Evolutionary conservation across 1,140 invertebrate genomes (phyloP).

Genomic region (Sweltsa coloradensis): DNA sequence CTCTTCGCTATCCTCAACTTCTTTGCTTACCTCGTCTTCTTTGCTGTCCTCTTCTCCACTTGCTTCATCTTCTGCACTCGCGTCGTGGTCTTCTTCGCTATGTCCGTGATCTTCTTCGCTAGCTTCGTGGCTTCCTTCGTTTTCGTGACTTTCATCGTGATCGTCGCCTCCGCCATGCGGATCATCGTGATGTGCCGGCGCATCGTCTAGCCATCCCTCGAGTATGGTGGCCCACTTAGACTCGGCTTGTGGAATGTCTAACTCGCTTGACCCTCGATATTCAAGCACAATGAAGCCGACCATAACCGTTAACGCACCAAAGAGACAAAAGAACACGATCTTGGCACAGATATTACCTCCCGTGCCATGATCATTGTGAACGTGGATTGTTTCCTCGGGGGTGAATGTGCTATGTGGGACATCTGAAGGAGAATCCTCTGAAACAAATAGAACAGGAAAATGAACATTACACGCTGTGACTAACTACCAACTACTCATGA

Average conservation of each 20-base stretch:
- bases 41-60: background rate
- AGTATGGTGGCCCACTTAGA: constrained; percentile 59
- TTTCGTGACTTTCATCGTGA: no score
- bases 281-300: constrained; percentile 66
- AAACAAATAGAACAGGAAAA: no score
- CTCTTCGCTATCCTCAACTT: background rate
- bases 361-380: constrained; percentile 56
- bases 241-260: constrained; percentile 53
- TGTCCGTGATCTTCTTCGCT: no score
- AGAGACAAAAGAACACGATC: constrained; percentile 62
- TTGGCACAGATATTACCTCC: constrained; percentile 71
- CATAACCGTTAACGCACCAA: constrained; percentile 52
- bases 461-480: no score
- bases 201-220: constrained; percentile 66
- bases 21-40: background rate
- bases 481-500: no score
- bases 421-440: no score
- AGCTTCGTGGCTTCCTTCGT: no score
- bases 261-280: constrained; percentile 63
- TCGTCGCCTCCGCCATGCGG: no score
- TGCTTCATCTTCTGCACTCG: background rate
- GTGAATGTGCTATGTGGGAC: constrained; percentile 13
- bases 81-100: constrained; percentile 2
- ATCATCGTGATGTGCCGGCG: constrained; percentile 34
- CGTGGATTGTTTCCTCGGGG: constrained; percentile 52